Evolutionary conservation across 2,113 vertebrate genomes (phyloP).

Genomic region (Sialia sialis): DNA sequence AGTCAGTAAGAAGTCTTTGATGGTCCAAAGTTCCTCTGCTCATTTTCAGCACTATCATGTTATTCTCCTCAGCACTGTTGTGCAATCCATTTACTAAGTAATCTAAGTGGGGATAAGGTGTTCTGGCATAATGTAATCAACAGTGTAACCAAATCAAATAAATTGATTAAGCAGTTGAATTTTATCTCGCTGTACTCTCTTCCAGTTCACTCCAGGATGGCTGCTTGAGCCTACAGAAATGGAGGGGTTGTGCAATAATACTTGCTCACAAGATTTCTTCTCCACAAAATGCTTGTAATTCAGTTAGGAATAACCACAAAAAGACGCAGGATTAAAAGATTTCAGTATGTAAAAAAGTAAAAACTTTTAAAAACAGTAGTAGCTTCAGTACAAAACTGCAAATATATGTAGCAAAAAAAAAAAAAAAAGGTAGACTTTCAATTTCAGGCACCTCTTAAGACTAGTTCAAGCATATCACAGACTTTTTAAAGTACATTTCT

Average conservation of each 20-base stretch:
- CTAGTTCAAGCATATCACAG: not conserved
- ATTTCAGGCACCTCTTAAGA: slow-evolving; percentile 19
- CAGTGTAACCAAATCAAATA: not conserved
- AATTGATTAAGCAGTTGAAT: not conserved
- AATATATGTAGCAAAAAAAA: not conserved
- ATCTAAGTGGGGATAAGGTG: not conserved
- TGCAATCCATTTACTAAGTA: not conserved
- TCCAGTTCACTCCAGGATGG: slow-evolving; percentile 47
- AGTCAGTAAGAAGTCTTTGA: not conserved
- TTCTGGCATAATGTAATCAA: not conserved
- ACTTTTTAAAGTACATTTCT: slow-evolving; percentile 1
- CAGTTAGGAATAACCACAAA: slow-evolving; percentile 14
- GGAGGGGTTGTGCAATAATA: not conserved
- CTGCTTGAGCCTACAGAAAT: not conserved
- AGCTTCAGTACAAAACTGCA: slow-evolving; percentile 48
- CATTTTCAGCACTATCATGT: not conserved
- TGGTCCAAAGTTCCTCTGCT: not conserved
- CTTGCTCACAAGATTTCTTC: not conserved
- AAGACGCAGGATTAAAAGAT: not conserved
- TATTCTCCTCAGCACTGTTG: not conserved
- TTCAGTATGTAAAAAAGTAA: slow-evolving; percentile 27
- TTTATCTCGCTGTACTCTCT: not conserved
- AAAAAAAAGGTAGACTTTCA: not conserved
- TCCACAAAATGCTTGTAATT: not conserved
- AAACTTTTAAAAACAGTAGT: slow-evolving; percentile 45